Percentiles rank a stretch among this genome's conserved stretches.
Evolutionary conservation across 2,888 invertebrate genomes (phyloP).

Genomic region (Tortrix viridana): DNA sequence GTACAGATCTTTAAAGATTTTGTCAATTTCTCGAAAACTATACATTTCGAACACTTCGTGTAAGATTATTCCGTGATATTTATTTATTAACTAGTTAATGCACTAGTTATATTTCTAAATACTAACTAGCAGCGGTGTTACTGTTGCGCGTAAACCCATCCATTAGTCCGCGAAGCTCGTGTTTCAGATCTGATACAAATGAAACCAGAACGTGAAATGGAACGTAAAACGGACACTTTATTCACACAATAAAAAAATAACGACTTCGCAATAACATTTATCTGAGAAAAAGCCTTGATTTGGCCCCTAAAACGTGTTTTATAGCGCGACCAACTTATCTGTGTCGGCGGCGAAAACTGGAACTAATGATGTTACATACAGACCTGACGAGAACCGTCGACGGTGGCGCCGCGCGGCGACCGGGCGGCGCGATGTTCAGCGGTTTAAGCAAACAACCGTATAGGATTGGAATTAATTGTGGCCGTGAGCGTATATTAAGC

Average conservation of each 20-base stretch:
- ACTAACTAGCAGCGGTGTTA: no score
- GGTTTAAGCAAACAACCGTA: conserved; percentile 34
- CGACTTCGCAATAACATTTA: conserved; percentile 35
- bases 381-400: not conserved
- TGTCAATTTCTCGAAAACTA: no score
- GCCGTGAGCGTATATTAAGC: conserved; percentile 36
- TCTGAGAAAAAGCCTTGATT: conserved; percentile 36
- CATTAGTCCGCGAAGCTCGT: not conserved
- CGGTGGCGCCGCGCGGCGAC: conserved; percentile 9
- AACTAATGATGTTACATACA: conserved; percentile 9
- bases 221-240: conserved; percentile 35
- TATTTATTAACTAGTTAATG: no score
- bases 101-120: no score
- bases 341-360: conserved; percentile 10
- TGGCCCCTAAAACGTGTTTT: conserved; percentile 29
- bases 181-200: not conserved
- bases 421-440: not conserved
- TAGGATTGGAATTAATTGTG: conserved; percentile 33
- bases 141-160: no score
- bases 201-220: conserved; percentile 25
- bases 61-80: no score
- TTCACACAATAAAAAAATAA: conserved; percentile 35
- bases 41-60: no score
- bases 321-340: conserved; percentile 12
- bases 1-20: no score